Evolutionary conservation across 2,113 vertebrate species (phyloP).

Genomic region (Oreochromis aureus): DNA sequence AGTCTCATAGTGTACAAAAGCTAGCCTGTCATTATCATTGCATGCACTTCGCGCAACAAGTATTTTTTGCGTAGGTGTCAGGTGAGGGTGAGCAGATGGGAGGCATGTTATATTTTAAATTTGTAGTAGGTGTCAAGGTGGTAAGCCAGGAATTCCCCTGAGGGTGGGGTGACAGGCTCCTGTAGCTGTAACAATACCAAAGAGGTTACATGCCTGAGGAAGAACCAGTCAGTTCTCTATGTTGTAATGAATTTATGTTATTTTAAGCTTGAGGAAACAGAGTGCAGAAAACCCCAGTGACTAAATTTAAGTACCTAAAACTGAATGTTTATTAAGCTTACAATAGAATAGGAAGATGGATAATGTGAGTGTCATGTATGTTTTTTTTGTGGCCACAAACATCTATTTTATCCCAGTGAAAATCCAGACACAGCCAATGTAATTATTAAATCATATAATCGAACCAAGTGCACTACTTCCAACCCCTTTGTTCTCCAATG

Average conservation of each 20-base stretch:
- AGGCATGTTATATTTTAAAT: no score
- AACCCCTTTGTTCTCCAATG: not conserved
- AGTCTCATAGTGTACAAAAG: no score
- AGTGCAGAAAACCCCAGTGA: not conserved
- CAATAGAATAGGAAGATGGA: not conserved
- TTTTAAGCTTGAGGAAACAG: not conserved
- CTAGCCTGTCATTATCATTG: no score
- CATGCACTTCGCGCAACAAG: no score
- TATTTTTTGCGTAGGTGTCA: no score
- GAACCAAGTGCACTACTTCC: not conserved
- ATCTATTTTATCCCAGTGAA: not conserved
- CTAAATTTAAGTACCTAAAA: not conserved
- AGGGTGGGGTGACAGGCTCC: no score
- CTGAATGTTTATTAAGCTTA: not conserved
- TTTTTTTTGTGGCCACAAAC: not conserved
- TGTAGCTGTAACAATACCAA: not conserved
- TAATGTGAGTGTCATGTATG: not conserved
- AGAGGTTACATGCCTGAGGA: not conserved
- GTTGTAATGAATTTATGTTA: not conserved
- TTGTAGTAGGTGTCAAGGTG: no score
- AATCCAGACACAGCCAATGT: not conserved
- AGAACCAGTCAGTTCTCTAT: not conserved
- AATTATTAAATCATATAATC: not conserved
- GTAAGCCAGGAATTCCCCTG: no score
- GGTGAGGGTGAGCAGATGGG: no score